These are phyloP conservation scores for Coluber constrictor DNA, from an alignment of 2,797 vertebrate genomes.

Conservation along the genomic window DNA sequence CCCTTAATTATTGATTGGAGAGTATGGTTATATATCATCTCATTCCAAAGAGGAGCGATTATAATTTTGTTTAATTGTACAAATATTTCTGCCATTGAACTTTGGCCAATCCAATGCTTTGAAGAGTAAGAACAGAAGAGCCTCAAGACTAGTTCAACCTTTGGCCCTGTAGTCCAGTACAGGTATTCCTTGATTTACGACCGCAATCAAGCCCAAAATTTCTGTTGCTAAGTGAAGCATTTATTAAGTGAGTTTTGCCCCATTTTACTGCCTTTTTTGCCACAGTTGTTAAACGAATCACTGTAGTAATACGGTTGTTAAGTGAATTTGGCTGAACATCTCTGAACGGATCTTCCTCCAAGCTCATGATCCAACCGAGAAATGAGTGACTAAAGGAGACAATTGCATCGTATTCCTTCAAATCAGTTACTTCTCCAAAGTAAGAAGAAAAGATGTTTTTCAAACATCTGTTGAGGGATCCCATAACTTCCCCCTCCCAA, in stretches of 20 bases:
- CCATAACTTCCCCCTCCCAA: neutral
- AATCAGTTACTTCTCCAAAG: neutral
- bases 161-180: neutral
- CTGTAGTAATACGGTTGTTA: neutral
- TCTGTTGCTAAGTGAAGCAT: neutral
- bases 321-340: neutral
- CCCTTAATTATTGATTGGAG: slow-evolving; percentile 46
- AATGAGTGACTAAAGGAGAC: neutral
- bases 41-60: slow-evolving; percentile 35
- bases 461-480: neutral
- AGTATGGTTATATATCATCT: slow-evolving; percentile 32
- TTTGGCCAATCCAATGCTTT: slow-evolving; percentile 32
- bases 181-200: neutral
- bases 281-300: neutral
- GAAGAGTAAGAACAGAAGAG: neutral
- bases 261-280: neutral
- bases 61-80: slow-evolving; percentile 47
- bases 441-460: neutral
- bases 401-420: neutral
- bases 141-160: neutral
- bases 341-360: neutral
- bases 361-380: neutral
- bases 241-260: neutral
- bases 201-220: neutral
- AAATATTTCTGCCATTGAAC: slow-evolving; percentile 40